Percentiles rank a stretch among this genome's conserved stretches.
Evolutionary conservation across 2,113 vertebrate genomes (phyloP).

Genomic region (Cettia cetti): DNA sequence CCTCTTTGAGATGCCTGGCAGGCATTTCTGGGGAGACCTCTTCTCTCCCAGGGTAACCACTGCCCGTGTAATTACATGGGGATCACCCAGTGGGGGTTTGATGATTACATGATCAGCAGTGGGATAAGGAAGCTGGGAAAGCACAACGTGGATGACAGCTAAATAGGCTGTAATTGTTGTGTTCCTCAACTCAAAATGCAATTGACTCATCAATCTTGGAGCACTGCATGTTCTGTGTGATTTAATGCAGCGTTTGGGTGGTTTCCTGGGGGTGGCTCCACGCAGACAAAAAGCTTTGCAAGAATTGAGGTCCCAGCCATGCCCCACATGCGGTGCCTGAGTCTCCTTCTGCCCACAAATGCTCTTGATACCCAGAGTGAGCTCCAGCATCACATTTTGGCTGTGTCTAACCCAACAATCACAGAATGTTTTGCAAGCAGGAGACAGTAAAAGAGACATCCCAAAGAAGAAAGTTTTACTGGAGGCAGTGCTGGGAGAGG

Average conservation of each 20-base stretch:
- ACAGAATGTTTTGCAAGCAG: background rate
- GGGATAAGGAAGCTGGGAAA: background rate
- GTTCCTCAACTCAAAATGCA: background rate
- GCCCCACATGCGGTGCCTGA: accelerated
- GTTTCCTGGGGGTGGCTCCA: background rate
- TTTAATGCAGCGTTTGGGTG: background rate
- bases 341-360: background rate
- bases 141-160: background rate
- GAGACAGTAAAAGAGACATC: background rate
- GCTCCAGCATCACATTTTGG: background rate
- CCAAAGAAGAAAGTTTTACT: accelerated
- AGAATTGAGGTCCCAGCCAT: background rate
- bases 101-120: background rate
- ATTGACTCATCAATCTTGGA: background rate
- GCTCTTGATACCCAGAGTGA: accelerated
- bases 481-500: background rate
- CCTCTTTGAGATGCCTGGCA: background rate
- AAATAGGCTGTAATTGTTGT: background rate
- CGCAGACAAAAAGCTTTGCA: background rate
- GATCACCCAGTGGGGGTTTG: background rate
- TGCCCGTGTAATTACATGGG: background rate
- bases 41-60: background rate
- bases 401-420: background rate
- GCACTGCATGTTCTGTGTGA: background rate
- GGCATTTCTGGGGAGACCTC: background rate